phyloP scores from a whole-genome alignment of 2,888 invertebrate genomes.

The Stictocephala bisonia region DNA sequence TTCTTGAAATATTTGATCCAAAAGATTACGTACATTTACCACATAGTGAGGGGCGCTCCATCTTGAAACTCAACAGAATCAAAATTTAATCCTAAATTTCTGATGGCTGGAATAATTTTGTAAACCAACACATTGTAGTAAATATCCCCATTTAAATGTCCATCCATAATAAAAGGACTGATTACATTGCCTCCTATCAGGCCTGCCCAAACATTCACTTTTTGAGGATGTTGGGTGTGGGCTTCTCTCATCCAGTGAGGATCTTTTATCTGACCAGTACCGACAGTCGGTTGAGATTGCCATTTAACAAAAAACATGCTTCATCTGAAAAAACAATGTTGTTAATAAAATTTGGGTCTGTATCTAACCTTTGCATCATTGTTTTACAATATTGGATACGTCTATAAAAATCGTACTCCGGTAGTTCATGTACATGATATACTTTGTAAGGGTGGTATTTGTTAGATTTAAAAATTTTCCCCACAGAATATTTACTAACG shows the following conservation, averaged over 20 bases:
- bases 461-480: not conserved
- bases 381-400: conserved; percentile 24
- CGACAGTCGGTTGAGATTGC: conserved; percentile 38
- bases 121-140: not conserved
- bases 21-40: conserved; percentile 21
- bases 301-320: conserved; percentile 31
- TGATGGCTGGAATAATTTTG: conserved; percentile 1
- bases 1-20: conserved; percentile 1
- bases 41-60: conserved; percentile 10
- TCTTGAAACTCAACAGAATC: conserved; percentile 1
- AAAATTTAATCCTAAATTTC: conserved; percentile 5
- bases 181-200: conserved; percentile 12
- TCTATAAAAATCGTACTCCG: conserved; percentile 32
- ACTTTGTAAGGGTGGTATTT: conserved; percentile 25
- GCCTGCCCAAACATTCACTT: conserved; percentile 49
- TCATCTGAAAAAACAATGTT: conserved; percentile 45
- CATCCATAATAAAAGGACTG: conserved; percentile 1
- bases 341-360: conserved; percentile 2
- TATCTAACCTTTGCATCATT: conserved; percentile 21
- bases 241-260: conserved; percentile 16
- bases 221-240: conserved; percentile 46
- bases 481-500: not conserved
- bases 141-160: conserved; percentile 8
- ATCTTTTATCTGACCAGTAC: conserved; percentile 36
- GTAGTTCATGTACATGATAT: conserved; percentile 29